phyloP scores from a whole-genome alignment of 2,113 vertebrate genomes.

The Bubo bubo region DNA sequence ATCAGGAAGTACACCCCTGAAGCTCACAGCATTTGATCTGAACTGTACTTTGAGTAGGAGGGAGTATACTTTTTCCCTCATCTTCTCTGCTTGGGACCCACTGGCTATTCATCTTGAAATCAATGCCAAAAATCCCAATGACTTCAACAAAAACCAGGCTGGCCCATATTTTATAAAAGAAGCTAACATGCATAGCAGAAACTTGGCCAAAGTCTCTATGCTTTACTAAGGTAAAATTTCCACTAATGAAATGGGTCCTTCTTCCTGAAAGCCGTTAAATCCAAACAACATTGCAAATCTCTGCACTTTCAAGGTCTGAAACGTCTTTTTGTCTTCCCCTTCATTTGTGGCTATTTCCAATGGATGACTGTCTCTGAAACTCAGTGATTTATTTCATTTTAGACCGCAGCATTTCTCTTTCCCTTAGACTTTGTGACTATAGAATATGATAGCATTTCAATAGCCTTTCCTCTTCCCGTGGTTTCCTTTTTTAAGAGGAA shows the following conservation, averaged over 20 bases:
- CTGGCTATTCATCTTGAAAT: not conserved
- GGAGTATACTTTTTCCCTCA: not conserved
- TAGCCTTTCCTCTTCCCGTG: constrained; percentile 32
- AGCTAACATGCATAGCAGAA: not conserved
- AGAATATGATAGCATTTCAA: constrained; percentile 16
- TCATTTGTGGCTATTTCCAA: not conserved
- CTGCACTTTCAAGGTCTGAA: not conserved
- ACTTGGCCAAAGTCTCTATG: not conserved
- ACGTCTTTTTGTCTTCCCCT: not conserved
- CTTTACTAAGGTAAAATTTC: not conserved
- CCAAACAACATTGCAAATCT: not conserved
- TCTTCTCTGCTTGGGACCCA: not conserved
- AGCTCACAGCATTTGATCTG: not conserved
- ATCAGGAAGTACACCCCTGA: not conserved
- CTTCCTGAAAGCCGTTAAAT: not conserved
- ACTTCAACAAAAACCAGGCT: not conserved
- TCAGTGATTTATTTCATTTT: constrained; percentile 34
- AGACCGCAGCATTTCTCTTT: constrained; percentile 28
- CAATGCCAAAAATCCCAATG: not conserved
- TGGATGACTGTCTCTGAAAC: not conserved
- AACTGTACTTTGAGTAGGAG: not conserved
- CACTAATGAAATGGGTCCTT: not conserved
- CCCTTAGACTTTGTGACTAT: constrained; percentile 37
- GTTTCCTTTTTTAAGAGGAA: not conserved
- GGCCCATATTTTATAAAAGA: not conserved